phyloP scores from a whole-genome alignment of 2,797 vertebrate genomes.

The Arrhamphus sclerolepis region DNA sequence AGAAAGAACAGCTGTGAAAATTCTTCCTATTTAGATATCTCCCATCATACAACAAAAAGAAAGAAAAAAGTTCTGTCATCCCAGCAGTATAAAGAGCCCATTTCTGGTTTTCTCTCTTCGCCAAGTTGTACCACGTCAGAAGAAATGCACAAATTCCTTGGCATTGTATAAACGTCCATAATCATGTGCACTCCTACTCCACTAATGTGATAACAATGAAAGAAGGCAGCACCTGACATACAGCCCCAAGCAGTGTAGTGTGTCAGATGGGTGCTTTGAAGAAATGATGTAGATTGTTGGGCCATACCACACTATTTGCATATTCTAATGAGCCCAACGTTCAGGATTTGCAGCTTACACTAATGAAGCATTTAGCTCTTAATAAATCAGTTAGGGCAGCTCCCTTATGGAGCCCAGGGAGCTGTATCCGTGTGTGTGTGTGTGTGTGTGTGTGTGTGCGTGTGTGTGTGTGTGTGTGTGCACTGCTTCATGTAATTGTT shows the following conservation, averaged over 20 bases:
- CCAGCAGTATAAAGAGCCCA: slow-evolving; percentile 23
- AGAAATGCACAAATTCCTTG: slow-evolving; percentile 28
- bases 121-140: slow-evolving; percentile 23
- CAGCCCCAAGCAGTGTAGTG: slow-evolving; percentile 26
- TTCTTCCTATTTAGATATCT: not conserved
- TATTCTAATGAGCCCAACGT: slow-evolving; percentile 80
- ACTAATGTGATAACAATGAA: slow-evolving; percentile 27
- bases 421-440: slow-evolving; percentile 24
- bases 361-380: slow-evolving; percentile 83
- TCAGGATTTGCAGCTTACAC: slow-evolving; percentile 81
- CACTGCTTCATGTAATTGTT: slow-evolving; percentile 29
- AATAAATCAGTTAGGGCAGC: slow-evolving; percentile 83
- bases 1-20: slow-evolving; percentile 8
- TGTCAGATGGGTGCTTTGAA: slow-evolving; percentile 72
- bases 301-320: slow-evolving; percentile 69
- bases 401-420: slow-evolving; percentile 65
- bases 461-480: slow-evolving; percentile 15
- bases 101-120: slow-evolving; percentile 38
- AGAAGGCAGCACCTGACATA: slow-evolving; percentile 31
- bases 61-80: slow-evolving; percentile 8
- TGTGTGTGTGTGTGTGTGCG: slow-evolving; percentile 13
- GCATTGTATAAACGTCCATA: slow-evolving; percentile 22
- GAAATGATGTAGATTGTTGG: slow-evolving; percentile 49
- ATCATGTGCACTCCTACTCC: slow-evolving; percentile 13
- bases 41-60: no score